Conservation (phyloP, 2,113 vertebrate species). For the Spermophilus dauricus region DNA sequence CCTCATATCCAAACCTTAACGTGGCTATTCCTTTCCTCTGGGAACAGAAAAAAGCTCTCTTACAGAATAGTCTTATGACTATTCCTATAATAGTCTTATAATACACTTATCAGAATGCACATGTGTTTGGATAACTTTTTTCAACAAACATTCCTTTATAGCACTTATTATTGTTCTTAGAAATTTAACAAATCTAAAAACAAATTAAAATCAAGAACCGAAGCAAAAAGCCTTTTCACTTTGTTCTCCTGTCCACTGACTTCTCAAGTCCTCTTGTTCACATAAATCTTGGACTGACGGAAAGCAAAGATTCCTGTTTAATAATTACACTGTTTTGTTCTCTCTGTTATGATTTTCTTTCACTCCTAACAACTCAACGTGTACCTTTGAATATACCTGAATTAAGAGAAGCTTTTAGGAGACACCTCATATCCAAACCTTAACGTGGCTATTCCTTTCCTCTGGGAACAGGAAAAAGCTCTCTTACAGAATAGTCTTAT, state of each 20-base stretch:
- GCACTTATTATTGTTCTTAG: neutral
- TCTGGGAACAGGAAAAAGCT: too few relatives aligned
- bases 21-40: neutral
- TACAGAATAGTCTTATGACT: too few relatives aligned
- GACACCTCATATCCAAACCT: too few relatives aligned
- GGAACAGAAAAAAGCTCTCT: neutral
- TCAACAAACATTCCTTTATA: neutral
- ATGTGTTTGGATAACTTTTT: neutral
- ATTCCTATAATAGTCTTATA: too few relatives aligned
- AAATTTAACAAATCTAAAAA: constrained; percentile 10
- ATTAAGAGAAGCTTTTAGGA: too few relatives aligned
- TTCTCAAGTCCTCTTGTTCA: neutral
- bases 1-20: too few relatives aligned
- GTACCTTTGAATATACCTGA: too few relatives aligned
- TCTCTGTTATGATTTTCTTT: neutral
- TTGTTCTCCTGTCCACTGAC: neutral
- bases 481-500: too few relatives aligned
- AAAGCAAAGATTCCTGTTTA: neutral
- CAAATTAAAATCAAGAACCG: neutral
- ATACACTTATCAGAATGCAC: neutral
- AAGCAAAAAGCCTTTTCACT: neutral
- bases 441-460: too few relatives aligned
- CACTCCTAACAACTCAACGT: neutral
- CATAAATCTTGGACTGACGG: neutral
- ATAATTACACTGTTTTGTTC: neutral